Evolutionary conservation across 2,888 invertebrate genomes (phyloP).

Genomic region (Pseudococcus viburni): DNA sequence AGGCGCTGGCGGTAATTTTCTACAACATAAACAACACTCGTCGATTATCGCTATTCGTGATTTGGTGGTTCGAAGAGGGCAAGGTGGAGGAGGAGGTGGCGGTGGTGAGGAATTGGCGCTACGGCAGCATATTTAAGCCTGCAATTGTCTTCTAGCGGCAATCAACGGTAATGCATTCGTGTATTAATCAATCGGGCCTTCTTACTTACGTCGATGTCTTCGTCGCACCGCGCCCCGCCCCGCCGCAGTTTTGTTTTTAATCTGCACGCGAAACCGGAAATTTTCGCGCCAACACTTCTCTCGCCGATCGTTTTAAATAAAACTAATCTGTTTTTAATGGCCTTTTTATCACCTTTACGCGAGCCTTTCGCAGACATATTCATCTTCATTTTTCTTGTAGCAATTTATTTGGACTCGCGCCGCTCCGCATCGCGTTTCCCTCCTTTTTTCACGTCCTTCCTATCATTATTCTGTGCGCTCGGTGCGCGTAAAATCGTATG

Average conservation of each 20-base stretch:
- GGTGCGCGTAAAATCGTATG: not conserved
- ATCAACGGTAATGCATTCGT: constrained; percentile 62
- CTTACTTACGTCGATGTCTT: not conserved
- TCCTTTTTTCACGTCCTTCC: not conserved
- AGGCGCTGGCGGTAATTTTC: constrained; percentile 36
- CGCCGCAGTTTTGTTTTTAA: not conserved
- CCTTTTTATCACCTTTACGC: constrained; percentile 63
- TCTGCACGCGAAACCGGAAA: constrained; percentile 51
- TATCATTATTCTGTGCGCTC: not conserved
- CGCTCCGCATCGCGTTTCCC: not conserved
- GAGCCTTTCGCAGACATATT: constrained; percentile 56
- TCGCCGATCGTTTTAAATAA: constrained; percentile 54
- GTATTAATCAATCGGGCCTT: constrained; percentile 59
- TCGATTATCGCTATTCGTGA: constrained; percentile 46
- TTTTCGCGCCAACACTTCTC: constrained; percentile 52
- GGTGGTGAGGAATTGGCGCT: not conserved
- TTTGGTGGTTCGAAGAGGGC: not conserved
- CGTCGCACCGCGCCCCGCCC: not conserved
- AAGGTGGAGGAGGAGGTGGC: no score
- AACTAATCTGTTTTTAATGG: constrained; percentile 65
- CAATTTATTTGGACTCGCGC: constrained; percentile 14
- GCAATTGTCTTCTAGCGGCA: constrained; percentile 50
- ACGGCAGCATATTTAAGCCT: constrained; percentile 37
- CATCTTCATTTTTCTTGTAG: constrained; percentile 59
- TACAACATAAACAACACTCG: constrained; percentile 51